Evolutionary conservation across 2,888 invertebrate genomes (phyloP), one percentile per base, ranked within the genome.

Genomic region (Notodonta dromedarius): DNA sequence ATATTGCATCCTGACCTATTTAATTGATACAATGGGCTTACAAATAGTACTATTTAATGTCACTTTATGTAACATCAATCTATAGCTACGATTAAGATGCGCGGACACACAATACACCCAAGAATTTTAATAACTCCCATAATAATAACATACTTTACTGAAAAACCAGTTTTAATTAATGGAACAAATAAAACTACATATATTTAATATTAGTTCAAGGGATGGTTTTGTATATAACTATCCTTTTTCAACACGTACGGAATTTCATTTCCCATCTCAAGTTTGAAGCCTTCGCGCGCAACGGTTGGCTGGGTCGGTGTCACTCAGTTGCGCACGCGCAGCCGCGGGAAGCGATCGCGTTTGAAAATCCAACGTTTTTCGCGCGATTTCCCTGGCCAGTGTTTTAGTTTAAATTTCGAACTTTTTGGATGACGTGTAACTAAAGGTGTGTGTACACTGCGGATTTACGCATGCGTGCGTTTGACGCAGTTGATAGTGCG

Each of bases 261-360:
- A 69, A 64, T 46, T 11, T 61, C 67, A 83, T 81, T 52, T 77
- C 67, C 69, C 65, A 70, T 90, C 82, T 84, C 88, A 58, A 48
- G 72, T 66, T 70, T 62, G 68, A 68, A 71, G 74, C 78, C 80
- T 75, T 69, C 71, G 73, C 75, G 77, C 77, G 67, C 69, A 65
- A 73, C 78, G 87, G 86, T 86, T 84, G 85, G 87, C 77, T 80
- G 83, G 79, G 76, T 73, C 78, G 73, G 71, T 80, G 83, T 82
- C 83, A 82, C 74, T 83, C 88, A 92, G 93, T 93, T 87, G 91
- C 89, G 88, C 89, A 83, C 75, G 84, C 91, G 92, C 91, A 82
- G 80, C 77, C 82, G 82, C 76, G 76, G 72, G 81, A 83, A 81
- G 78, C 78, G 88, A 80, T 75, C 87, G 90, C 84, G 86, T 81